These are phyloP conservation scores for Nasua narica DNA, from an alignment of 2,797 vertebrate genomes.

Conservation along the genomic window DNA sequence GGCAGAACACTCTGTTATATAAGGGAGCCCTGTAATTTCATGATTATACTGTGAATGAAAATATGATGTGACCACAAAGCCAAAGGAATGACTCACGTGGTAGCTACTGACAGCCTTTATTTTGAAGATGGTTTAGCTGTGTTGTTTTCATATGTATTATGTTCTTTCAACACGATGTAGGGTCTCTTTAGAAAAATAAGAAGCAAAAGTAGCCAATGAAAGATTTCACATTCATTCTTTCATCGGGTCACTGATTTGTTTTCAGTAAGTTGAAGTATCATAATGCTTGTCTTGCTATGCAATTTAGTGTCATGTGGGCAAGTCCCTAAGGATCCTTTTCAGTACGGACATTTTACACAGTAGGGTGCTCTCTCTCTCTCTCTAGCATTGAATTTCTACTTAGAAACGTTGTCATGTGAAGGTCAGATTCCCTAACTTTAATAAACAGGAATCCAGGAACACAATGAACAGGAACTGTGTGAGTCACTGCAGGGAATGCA, in stretches of 20 bases:
- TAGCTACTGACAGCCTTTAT: constrained; percentile 4
- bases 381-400: constrained; percentile 23
- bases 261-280: background rate
- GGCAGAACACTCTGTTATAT: constrained; percentile 13
- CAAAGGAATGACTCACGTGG: background rate
- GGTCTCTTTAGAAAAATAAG: constrained; percentile 4
- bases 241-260: background rate
- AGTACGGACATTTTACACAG: background rate
- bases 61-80: constrained; percentile 41
- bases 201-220: background rate
- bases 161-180: background rate
- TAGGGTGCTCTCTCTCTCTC: background rate
- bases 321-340: background rate
- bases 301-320: background rate
- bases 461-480: constrained; percentile 67
- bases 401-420: constrained; percentile 22
- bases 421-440: constrained; percentile 31
- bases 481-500: constrained; percentile 62
- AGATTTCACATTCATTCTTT: background rate
- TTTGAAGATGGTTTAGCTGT: constrained; percentile 12
- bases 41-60: constrained; percentile 1
- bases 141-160: constrained; percentile 3
- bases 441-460: constrained; percentile 63
- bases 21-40: constrained; percentile 30
- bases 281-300: background rate